Evolutionary conservation across 1,140 invertebrate genomes (phyloP).

Genomic region (Caenorhabditis tropicalis): DNA sequence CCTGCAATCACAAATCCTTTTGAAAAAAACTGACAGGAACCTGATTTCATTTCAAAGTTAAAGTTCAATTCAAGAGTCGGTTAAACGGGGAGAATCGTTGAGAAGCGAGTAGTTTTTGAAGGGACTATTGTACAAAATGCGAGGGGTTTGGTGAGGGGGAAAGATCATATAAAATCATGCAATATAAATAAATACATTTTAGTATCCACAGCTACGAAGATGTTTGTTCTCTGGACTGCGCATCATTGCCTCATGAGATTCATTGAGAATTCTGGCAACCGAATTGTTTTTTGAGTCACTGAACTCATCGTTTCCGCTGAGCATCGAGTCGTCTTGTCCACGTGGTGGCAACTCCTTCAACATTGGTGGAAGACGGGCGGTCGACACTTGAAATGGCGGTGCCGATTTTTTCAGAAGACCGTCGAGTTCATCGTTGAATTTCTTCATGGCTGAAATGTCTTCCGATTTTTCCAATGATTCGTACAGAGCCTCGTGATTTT

Average conservation of each 20-base stretch:
- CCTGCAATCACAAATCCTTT: no score
- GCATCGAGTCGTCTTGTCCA: neutral
- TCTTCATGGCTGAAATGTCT: neutral
- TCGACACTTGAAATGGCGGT: constrained; percentile 23
- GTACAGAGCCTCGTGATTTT: neutral
- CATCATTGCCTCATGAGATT: constrained; percentile 10
- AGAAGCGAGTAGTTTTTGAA: neutral
- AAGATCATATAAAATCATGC: neutral
- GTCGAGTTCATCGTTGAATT: constrained; percentile 8
- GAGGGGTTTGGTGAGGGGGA: neutral
- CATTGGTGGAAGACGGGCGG: constrained; percentile 32
- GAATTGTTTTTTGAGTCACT: constrained; percentile 23
- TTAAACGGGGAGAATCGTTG: neutral
- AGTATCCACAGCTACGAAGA: constrained; percentile 28
- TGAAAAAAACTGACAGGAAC: neutral
- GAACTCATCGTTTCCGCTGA: constrained; percentile 5
- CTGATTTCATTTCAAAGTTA: constrained; percentile 19
- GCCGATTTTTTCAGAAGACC: constrained; percentile 5
- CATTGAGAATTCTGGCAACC: constrained; percentile 2
- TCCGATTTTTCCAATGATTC: neutral
- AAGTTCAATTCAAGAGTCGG: neutral
- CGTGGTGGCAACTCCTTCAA: constrained; percentile 2
- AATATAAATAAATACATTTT: neutral
- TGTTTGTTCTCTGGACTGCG: constrained; percentile 35
- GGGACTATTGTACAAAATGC: neutral